Base-by-base conservation (phyloP, 2,888 invertebrate species). In the Pilophorus perplexus region DNA sequence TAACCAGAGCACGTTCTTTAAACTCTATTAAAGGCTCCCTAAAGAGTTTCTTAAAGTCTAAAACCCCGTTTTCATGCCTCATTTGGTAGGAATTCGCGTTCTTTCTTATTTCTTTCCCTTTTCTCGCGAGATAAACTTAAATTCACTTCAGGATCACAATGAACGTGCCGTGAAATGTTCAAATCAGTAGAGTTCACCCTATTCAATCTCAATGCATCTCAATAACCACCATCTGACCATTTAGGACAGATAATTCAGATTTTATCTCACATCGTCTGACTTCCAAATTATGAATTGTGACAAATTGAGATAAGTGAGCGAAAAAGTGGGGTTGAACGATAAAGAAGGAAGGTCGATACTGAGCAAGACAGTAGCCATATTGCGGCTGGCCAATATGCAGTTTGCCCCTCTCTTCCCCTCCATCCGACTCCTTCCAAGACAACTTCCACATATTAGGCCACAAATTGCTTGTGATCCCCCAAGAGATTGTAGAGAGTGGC, bases 1-100 rank as follows among this genome's bases (percentile, higher is more conserved):
- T 65, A 65, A 65, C 64, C 64, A 38, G 54, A 65, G 64, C 64
- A 65, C 64, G 64, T 65, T 65, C 64, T 54, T 65, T 27, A 54
- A 65, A 65, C 64, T 65, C 52, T 54, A 54, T 65, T 65, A 65
- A 65, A 65, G 54, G 54, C 28, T 54, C 54, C 54, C 48, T 65
- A 42, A 54, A 46, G 40, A 65, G 54, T 65, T 65, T 54, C 54
- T 52, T 54, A 54, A 65, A 65, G 64, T 65, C 64, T 54, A 65
- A 52, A 33, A 27, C 23, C 64, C 40, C 46, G 12, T 33, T 65
- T 65, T 65, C 54, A 65, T 54, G 64, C 27, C 64, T 54, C 64
- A 65, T 65, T 54, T 52, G 54, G 16, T 33, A 8, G 20, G 33
- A 52, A 42, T 54, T 65, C 20, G 38, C 25, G 28, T 40, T 28